Evolutionary conservation across 2,888 invertebrate genomes (phyloP).

Genomic region (Actias luna): DNA sequence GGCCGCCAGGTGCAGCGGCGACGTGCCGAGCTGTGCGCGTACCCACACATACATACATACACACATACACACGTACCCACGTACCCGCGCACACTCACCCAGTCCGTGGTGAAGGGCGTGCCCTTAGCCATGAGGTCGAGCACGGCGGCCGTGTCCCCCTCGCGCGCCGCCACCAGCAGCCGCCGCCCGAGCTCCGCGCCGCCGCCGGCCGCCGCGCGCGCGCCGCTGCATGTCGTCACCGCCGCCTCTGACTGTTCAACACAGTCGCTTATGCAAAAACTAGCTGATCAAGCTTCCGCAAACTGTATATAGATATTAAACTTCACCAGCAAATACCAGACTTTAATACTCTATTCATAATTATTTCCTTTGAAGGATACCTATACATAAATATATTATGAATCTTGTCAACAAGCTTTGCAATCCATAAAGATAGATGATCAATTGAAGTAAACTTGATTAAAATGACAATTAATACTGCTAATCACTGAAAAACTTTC

Average conservation of each 20-base stretch:
- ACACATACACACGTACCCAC: constrained; percentile 85
- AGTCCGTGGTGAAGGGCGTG: constrained; percentile 95
- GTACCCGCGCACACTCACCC: constrained; percentile 81
- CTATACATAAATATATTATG: no score
- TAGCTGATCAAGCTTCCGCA: no score
- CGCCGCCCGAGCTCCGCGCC: constrained; percentile 92
- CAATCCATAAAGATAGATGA: no score
- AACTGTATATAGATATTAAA: no score
- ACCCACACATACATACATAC: background rate
- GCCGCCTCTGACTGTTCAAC: constrained; percentile 21
- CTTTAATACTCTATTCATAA: no score
- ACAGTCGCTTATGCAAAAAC: background rate
- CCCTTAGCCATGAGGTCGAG: constrained; percentile 90
- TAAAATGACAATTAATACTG: no score
- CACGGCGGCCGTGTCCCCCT: constrained; percentile 89
- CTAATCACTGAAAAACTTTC: no score
- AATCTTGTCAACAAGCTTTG: no score
- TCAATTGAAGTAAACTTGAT: no score
- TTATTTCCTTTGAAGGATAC: no score
- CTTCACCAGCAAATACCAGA: no score
- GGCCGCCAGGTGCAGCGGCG: constrained; percentile 91
- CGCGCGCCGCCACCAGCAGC: constrained; percentile 88
- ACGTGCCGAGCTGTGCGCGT: constrained; percentile 89
- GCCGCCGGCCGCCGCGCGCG: constrained; percentile 40
- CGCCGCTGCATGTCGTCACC: constrained; percentile 10